Evolutionary conservation across 1,140 invertebrate species (phyloP), one percentile per base, ranked within the genome.

Genomic region (Diorhabda elongata): DNA sequence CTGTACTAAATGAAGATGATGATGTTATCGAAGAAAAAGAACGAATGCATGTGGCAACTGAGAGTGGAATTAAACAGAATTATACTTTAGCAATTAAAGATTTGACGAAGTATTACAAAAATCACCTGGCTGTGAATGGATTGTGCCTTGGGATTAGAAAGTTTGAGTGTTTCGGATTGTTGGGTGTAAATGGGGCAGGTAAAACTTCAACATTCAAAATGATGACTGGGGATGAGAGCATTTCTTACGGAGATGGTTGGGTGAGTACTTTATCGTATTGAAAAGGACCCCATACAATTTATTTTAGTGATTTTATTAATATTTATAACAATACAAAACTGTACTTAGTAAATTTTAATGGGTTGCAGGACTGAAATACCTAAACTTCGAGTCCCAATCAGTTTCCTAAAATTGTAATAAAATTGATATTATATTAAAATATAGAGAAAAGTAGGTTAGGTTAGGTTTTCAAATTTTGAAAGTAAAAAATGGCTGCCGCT

Each of bases 121-220:
- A 85, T 3, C 82, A 91, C 62, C 77, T 87, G 41, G 93, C 92
- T 3, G 92, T 94, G 0, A 85, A 91, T 73, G 86, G 89, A 74
- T 78, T 95, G 1, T 90, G 87, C 76, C 85, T 94, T 67, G 87
- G 82, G 44, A 78, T 84, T 3, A 83, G 85, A 11, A 70, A 80
- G 52, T 78, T 76, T 76, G 92, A 97, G 83, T 97, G 94, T 78
- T 97, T 97, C 81, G 95, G 95, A 2, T 81, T 98, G 47, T 83
- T 98, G 43, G 96, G 96, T 6, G 86, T 93, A 3, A 96, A 96
- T 81, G 93, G 93, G 26, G 80, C 80, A 44, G 85, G 85, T 65
- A 92, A 94, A 83, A 95, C 94, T 2, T 91, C 91, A 3, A 94
- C 92, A 1, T 96, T 96, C 77, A 91, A 92, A 80, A 95, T 96